These are phyloP conservation scores for Hydrotaea diabolus DNA, from an alignment of 2,888 invertebrate genomes.

Conservation along the genomic window DNA sequence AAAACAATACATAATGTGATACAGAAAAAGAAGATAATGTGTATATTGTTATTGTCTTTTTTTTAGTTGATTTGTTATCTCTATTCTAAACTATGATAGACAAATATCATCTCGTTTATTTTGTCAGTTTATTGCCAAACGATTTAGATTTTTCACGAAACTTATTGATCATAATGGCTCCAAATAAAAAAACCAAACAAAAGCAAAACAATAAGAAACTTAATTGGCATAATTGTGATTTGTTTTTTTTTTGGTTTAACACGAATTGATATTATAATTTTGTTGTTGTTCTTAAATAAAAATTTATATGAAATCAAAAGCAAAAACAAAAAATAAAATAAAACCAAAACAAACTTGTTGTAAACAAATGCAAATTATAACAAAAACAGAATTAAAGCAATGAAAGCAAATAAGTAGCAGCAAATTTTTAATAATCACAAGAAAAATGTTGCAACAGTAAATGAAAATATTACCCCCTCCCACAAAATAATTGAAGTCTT, in stretches of 20 bases:
- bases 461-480: slow-evolving; percentile 2
- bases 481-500: not conserved
- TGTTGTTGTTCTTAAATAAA: slow-evolving; percentile 68
- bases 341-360: slow-evolving; percentile 75
- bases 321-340: slow-evolving; percentile 7
- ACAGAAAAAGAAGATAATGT: slow-evolving; percentile 68
- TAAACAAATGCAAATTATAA: slow-evolving; percentile 73
- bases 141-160: slow-evolving; percentile 82
- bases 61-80: slow-evolving; percentile 15
- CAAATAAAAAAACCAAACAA: slow-evolving; percentile 75
- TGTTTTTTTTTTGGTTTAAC: slow-evolving; percentile 59
- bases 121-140: slow-evolving; percentile 81
- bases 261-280: slow-evolving; percentile 66
- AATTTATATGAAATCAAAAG: slow-evolving; percentile 44
- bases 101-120: slow-evolving; percentile 73
- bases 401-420: slow-evolving; percentile 55
- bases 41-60: slow-evolving; percentile 16
- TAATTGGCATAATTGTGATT: slow-evolving; percentile 78
- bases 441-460: not conserved
- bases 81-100: slow-evolving; percentile 52
- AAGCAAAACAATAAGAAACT: slow-evolving; percentile 7
- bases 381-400: slow-evolving; percentile 61
- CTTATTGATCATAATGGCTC: slow-evolving; percentile 82
- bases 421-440: not conserved
- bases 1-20: slow-evolving; percentile 63